A percentile compares a stretch with the other conserved stretches of the same genome.
Conservation (phyloP, 2,888 invertebrate genomes). For the Keiferia lycopersicella region DNA sequence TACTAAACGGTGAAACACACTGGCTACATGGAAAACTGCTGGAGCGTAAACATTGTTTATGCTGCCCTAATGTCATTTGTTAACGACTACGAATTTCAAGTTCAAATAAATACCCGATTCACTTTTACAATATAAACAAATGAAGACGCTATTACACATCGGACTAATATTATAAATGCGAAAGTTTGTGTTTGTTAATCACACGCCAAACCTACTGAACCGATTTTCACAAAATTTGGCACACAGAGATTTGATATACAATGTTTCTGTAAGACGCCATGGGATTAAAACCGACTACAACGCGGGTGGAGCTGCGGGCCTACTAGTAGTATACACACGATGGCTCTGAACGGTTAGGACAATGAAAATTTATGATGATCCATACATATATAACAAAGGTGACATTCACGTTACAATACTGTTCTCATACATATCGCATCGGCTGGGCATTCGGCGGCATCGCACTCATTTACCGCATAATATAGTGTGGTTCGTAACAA, state of each 20-base stretch:
- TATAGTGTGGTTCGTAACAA: too few relatives aligned
- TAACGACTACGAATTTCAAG: too few relatives aligned
- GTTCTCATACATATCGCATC: neutral
- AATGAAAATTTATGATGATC: neutral
- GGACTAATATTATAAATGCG: too few relatives aligned
- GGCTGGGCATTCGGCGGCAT: too few relatives aligned
- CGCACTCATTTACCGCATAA: too few relatives aligned
- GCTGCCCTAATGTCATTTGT: neutral
- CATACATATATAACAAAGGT: neutral
- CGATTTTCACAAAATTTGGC: too few relatives aligned
- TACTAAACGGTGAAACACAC: slow-evolving; percentile 47
- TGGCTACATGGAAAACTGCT: slow-evolving; percentile 40
- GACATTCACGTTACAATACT: neutral
- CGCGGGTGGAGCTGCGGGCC: too few relatives aligned
- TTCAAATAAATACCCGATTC: neutral
- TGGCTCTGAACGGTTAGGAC: neutral
- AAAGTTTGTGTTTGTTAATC: too few relatives aligned
- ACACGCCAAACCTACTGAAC: too few relatives aligned
- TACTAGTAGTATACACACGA: neutral
- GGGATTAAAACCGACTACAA: too few relatives aligned
- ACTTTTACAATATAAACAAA: neutral
- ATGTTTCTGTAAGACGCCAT: too few relatives aligned
- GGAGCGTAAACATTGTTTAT: slow-evolving; percentile 44
- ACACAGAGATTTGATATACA: too few relatives aligned
- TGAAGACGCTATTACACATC: neutral